Percentiles rank a stretch among this genome's conserved stretches.
phyloP scores from a whole-genome alignment of 30 jellyfish, hydroid and myxozoan genomes.

The Calvadosia cruxmelitensis region DNA sequence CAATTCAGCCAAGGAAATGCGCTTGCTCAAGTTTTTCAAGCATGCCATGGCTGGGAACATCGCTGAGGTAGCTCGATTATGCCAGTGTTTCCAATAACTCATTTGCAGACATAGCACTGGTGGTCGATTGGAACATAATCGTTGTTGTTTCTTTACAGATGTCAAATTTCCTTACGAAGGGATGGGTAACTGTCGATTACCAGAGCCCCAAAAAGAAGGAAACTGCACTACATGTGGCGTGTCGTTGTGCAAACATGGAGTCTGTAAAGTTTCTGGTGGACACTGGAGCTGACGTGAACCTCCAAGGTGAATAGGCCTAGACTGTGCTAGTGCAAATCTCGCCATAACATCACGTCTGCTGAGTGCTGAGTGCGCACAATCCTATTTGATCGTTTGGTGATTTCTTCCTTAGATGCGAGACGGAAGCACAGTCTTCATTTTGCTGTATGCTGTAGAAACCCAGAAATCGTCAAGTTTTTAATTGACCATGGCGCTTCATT shows the following conservation, averaged over 20 bases:
- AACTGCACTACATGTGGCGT: slow-evolving; percentile 53
- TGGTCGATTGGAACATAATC: too few species aligned
- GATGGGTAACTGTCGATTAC: slow-evolving; percentile 15
- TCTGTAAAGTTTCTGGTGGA: slow-evolving; percentile 39
- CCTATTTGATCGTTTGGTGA: too few species aligned
- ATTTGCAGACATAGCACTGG: too few species aligned
- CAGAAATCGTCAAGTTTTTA: slow-evolving; percentile 17
- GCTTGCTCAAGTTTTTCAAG: neutral
- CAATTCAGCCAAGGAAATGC: neutral
- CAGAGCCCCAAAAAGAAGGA: slow-evolving; percentile 36
- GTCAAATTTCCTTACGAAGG: slow-evolving; percentile 19
- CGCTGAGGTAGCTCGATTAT: neutral
- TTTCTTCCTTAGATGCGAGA: slow-evolving; percentile 27
- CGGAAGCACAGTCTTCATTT: slow-evolving; percentile 51
- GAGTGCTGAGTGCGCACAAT: too few species aligned
- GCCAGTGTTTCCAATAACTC: too few species aligned
- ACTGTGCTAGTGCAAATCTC: too few species aligned
- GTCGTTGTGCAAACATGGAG: slow-evolving; percentile 17
- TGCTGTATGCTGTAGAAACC: slow-evolving; percentile 29
- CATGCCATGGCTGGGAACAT: neutral
- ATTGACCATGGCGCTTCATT: slow-evolving; percentile 22
- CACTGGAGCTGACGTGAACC: slow-evolving; percentile 46
- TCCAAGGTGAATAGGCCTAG: slow-evolving; percentile 19
- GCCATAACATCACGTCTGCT: too few species aligned
- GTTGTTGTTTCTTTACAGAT: slow-evolving; percentile 21